phyloP scores from a whole-genome alignment of 92 coral and sea anemone species.

The Palythoa grandis region DNA sequence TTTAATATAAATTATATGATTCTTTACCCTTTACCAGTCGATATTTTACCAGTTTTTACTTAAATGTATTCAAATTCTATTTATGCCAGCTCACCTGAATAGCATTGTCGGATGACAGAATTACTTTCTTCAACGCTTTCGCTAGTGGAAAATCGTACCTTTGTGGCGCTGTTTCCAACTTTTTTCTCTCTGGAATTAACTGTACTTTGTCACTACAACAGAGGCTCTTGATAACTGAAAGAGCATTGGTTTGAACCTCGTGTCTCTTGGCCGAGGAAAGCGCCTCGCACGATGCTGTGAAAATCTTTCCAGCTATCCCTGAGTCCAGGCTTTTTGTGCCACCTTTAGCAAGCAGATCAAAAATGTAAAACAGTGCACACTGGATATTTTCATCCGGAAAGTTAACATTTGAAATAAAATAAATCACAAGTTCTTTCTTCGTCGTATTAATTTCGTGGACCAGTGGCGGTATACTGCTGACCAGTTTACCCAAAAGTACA shows the following conservation, averaged over 20 bases:
- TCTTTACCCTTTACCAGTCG: too few species aligned
- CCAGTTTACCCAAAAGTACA: constrained; percentile 76
- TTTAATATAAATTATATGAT: too few species aligned
- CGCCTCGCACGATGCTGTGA: constrained; percentile 72
- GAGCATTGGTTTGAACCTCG: constrained; percentile 71
- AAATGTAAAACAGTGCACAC: constrained; percentile 68
- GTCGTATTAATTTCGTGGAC: constrained; percentile 52
- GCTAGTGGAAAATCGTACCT: constrained; percentile 34
- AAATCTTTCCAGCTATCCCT: constrained; percentile 53
- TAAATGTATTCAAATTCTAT: too few species aligned
- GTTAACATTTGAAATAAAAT: constrained; percentile 54
- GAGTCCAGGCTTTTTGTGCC: constrained; percentile 46
- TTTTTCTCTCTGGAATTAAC: constrained; percentile 11
- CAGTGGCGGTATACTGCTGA: constrained; percentile 70
- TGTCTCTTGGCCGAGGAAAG: constrained; percentile 57
- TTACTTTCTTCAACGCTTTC: constrained; percentile 81
- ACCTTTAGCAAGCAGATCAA: constrained; percentile 64
- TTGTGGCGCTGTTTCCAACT: constrained; percentile 32
- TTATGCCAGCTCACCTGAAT: constrained; percentile 49
- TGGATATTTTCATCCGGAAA: constrained; percentile 81
- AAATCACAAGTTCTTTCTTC: constrained; percentile 53
- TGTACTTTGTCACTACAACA: constrained; percentile 8
- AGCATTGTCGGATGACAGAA: constrained; percentile 66
- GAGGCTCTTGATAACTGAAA: constrained; percentile 66
- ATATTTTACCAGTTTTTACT: too few species aligned